Conservation (phyloP, 2,888 invertebrate species). For the Platycnemis pennipes region DNA sequence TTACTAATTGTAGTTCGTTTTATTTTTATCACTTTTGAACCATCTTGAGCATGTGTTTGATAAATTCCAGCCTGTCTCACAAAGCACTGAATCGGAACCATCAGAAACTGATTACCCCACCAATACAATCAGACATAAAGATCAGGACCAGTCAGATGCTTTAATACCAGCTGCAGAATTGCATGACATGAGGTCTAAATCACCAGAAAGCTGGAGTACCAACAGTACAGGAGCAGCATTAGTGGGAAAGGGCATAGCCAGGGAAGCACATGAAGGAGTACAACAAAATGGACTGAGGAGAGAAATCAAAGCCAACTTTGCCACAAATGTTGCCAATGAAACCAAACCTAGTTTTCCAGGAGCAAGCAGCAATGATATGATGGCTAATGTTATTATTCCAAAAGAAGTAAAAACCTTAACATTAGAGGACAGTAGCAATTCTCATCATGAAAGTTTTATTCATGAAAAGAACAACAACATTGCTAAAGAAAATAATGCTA, state of each 20-base stretch:
- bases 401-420: not conserved
- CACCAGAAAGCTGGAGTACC: conserved; percentile 2
- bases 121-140: not conserved
- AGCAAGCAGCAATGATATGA: not conserved
- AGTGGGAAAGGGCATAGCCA: not conserved
- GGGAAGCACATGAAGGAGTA: not conserved
- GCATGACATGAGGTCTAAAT: not conserved
- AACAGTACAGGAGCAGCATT: not conserved
- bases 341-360: not conserved
- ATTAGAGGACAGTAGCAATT: not conserved
- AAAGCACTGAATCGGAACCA: conserved; percentile 26
- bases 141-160: not conserved
- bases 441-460: not conserved
- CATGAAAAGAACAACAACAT: not conserved
- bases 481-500: not conserved
- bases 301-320: not conserved
- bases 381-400: not conserved
- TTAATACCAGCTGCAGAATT: not conserved
- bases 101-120: conserved; percentile 12
- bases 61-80: conserved; percentile 33
- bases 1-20: not conserved
- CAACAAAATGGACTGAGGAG: not conserved
- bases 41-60: conserved; percentile 51
- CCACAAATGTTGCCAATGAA: not conserved
- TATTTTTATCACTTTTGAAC: not conserved